Percentiles rank a stretch among this genome's conserved stretches.
phyloP scores from a whole-genome alignment of 2,888 invertebrate genomes.

The Trichogramma dendrolimi region DNA sequence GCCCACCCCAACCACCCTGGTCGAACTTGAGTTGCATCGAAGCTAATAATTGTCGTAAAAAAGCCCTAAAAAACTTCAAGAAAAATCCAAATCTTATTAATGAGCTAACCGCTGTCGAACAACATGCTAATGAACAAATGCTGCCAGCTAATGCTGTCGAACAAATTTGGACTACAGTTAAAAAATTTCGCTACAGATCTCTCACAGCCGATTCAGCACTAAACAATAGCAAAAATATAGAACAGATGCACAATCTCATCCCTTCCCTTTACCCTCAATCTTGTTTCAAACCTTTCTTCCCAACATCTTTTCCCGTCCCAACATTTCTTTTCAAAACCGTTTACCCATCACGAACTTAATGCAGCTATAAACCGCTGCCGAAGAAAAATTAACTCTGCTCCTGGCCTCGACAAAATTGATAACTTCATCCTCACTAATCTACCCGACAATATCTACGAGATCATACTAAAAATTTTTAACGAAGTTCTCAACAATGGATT shows the following conservation, averaged over 20 bases:
- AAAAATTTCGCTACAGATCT: too few relatives aligned
- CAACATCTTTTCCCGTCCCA: not conserved
- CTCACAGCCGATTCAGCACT: too few relatives aligned
- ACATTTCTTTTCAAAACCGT: not conserved
- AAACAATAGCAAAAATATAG: not conserved
- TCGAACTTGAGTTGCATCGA: too few relatives aligned
- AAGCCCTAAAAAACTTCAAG: too few relatives aligned
- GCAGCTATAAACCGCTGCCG: not conserved
- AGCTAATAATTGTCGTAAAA: too few relatives aligned
- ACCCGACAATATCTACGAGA: not conserved
- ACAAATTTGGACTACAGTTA: too few relatives aligned
- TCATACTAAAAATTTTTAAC: not conserved
- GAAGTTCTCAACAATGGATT: not conserved
- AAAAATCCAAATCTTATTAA: too few relatives aligned
- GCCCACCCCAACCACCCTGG: too few relatives aligned
- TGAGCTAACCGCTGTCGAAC: too few relatives aligned
- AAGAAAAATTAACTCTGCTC: not conserved
- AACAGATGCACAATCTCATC: not conserved
- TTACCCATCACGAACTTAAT: not conserved
- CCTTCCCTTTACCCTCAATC: not conserved
- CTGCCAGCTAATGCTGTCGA: too few relatives aligned
- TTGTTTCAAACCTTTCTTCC: not conserved
- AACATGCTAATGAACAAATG: too few relatives aligned
- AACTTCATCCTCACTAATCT: not conserved
- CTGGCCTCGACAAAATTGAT: not conserved